Conservation (phyloP, 2,113 vertebrate species). For the Dipodomys ordii region DNA sequence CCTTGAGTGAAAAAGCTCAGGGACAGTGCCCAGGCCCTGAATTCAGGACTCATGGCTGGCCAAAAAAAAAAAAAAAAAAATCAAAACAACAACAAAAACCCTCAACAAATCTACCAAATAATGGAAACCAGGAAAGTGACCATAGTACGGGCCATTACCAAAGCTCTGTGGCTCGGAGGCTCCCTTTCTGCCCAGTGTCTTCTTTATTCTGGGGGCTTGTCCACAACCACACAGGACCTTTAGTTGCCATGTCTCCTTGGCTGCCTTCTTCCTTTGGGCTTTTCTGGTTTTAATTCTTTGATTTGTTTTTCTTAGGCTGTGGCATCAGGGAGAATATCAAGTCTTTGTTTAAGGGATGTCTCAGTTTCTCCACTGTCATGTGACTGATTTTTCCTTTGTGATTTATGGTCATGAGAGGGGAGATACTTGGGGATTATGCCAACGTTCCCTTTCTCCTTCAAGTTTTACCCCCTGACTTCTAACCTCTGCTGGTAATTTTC, state of each 20-base stretch:
- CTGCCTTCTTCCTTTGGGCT: not conserved
- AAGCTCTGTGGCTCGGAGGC: rapidly evolving
- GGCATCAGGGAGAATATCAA: too few relatives aligned
- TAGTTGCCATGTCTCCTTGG: not conserved
- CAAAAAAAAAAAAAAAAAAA: too few relatives aligned
- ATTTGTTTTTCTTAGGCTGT: not conserved
- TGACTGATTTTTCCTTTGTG: not conserved
- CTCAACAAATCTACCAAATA: too few relatives aligned
- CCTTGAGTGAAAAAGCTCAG: too few relatives aligned
- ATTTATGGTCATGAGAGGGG: not conserved
- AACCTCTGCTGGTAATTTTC: not conserved
- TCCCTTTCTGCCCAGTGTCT: rapidly evolving
- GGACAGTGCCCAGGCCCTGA: too few relatives aligned
- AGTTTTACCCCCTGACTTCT: too few relatives aligned
- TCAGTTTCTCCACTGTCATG: not conserved
- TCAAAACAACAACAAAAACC: too few relatives aligned
- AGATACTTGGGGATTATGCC: not conserved
- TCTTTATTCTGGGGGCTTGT: not conserved
- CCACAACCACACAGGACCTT: not conserved
- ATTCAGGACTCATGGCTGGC: too few relatives aligned
- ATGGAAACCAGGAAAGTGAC: not conserved
- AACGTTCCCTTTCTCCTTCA: not conserved
- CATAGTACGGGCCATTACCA: rapidly evolving
- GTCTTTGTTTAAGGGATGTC: not conserved
- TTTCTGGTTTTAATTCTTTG: not conserved